Evolutionary conservation across 2,888 invertebrate genomes (phyloP).

Genomic region (Tuta absoluta): DNA sequence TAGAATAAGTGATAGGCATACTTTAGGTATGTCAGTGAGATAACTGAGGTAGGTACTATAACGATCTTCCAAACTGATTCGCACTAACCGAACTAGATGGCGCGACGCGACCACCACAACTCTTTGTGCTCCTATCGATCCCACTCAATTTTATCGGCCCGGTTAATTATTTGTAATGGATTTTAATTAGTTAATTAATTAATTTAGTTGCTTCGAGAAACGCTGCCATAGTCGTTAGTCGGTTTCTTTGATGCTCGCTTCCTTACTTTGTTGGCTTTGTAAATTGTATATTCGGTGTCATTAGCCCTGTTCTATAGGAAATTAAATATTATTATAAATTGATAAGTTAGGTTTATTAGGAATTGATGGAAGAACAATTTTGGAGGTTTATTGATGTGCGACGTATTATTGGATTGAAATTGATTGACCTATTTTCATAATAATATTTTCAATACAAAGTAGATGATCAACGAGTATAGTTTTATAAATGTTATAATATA

Average conservation of each 20-base stretch:
- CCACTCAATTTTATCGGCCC: conserved; percentile 56
- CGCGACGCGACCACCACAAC: conserved; percentile 37
- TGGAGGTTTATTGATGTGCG: conserved; percentile 1
- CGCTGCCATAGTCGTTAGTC: conserved; percentile 40
- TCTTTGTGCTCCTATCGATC: conserved; percentile 57
- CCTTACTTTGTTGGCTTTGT: conserved; percentile 53
- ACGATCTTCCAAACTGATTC: not conserved
- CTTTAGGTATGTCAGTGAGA: not conserved
- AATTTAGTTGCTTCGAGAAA: conserved; percentile 57
- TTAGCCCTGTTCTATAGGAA: conserved; percentile 32
- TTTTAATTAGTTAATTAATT: conserved; percentile 76
- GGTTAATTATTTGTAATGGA: conserved; percentile 67
- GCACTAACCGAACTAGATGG: conserved; percentile 19
- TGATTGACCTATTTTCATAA: not conserved
- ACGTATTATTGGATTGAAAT: not conserved
- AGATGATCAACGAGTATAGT: too few relatives aligned
- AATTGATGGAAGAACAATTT: conserved; percentile 29
- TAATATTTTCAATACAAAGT: not conserved
- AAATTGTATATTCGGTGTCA: conserved; percentile 44
- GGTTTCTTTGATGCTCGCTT: conserved; percentile 61
- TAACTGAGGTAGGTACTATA: too few relatives aligned
- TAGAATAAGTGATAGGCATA: too few relatives aligned
- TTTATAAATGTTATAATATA: too few relatives aligned
- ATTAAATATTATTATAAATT: conserved; percentile 32
- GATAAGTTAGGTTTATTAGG: conserved; percentile 30